Evolutionary conservation across 92 coral and sea anemone species (phyloP).

Genomic region (Actinernus sp.): DNA sequence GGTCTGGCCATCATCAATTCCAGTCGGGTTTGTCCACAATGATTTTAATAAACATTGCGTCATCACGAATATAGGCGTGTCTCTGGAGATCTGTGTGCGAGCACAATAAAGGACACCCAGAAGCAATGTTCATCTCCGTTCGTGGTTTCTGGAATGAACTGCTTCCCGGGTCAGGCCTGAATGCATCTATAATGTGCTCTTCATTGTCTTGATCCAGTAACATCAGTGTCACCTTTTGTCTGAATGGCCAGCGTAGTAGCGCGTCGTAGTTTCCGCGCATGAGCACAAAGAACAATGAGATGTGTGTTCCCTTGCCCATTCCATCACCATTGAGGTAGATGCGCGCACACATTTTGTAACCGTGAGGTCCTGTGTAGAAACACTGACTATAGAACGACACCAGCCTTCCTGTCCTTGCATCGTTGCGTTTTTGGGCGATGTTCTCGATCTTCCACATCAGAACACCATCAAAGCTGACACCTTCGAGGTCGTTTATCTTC

Average conservation of each 20-base stretch:
- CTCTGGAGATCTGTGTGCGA: conserved; percentile 50
- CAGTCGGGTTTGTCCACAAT: conserved; percentile 67
- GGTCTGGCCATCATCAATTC: conserved; percentile 2
- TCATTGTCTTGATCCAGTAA: conserved; percentile 70
- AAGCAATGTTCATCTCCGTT: conserved; percentile 79
- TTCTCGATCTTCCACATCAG: conserved; percentile 68
- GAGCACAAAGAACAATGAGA: conserved; percentile 75
- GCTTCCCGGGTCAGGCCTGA: conserved; percentile 85
- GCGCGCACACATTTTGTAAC: conserved; percentile 90
- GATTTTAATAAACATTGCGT: conserved; percentile 73
- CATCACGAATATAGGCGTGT: conserved; percentile 76
- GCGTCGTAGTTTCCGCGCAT: conserved; percentile 84
- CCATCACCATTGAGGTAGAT: conserved; percentile 84
- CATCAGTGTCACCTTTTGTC: conserved; percentile 84
- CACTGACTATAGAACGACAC: conserved; percentile 74
- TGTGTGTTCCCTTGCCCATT: conserved; percentile 75
- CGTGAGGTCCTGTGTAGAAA: conserved; percentile 74
- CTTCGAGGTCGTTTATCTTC: conserved; percentile 16
- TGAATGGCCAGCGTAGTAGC: conserved; percentile 84
- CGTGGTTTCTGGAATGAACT: conserved; percentile 78
- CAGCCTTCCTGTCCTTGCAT: conserved; percentile 58
- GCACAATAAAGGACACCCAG: conserved; percentile 79
- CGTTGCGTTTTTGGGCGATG: conserved; percentile 55
- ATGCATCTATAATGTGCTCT: conserved; percentile 83
- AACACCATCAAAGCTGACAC: conserved; percentile 54